Conservation (phyloP, 2,113 vertebrate genomes). For the Gymnobelideus leadbeateri region DNA sequence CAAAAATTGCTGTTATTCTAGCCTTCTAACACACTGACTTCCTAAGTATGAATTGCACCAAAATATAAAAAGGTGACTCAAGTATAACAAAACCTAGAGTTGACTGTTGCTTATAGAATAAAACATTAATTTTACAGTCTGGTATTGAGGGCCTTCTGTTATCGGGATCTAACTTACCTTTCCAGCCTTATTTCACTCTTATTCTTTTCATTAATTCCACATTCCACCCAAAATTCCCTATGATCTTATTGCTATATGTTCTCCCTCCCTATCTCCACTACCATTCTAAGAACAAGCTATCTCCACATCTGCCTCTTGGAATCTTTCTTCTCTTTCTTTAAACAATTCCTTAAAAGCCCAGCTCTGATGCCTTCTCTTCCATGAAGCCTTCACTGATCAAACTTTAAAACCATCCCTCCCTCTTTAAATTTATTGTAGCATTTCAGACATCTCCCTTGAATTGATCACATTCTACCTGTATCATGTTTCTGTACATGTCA, state of each 20-base stretch:
- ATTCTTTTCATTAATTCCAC: not conserved
- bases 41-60: constrained; percentile 79
- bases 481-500: not conserved
- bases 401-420: not conserved
- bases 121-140: not conserved
- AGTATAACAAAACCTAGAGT: constrained; percentile 81
- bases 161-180: not conserved
- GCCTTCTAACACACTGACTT: constrained; percentile 72
- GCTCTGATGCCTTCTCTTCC: not conserved
- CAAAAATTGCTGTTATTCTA: constrained; percentile 77
- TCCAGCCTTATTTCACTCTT: not conserved
- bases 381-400: not conserved
- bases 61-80: constrained; percentile 80
- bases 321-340: not conserved
- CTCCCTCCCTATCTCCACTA: not conserved
- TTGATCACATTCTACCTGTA: not conserved
- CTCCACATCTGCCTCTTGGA: not conserved
- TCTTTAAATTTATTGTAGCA: not conserved
- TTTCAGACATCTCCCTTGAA: not conserved
- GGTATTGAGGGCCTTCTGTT: not conserved
- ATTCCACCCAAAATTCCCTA: not conserved
- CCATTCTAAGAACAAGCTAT: not conserved
- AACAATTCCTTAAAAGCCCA: not conserved
- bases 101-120: not conserved
- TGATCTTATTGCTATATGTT: not conserved